Evolutionary conservation across 2,888 invertebrate genomes (phyloP).

Genomic region (Nudaria mundana): DNA sequence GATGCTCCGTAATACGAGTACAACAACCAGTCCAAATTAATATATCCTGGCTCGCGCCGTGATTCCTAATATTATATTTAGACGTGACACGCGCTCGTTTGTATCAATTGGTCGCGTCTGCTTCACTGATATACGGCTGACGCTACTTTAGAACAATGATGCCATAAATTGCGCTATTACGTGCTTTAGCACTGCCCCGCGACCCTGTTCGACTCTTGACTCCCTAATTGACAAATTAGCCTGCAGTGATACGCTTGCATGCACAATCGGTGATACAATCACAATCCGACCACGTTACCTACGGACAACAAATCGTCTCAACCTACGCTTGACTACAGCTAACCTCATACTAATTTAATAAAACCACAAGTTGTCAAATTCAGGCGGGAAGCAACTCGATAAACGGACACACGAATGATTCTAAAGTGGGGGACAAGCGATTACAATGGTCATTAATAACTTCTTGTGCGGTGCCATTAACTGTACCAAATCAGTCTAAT

Average conservation of each 20-base stretch:
- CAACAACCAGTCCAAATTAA: slow-evolving; percentile 76
- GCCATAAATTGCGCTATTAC: slow-evolving; percentile 78
- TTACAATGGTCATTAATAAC: slow-evolving; percentile 72
- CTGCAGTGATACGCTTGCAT: slow-evolving; percentile 62
- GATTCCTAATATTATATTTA: slow-evolving; percentile 82
- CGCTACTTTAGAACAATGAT: slow-evolving; percentile 80
- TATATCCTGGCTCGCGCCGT: slow-evolving; percentile 81
- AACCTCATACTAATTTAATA: slow-evolving; percentile 34
- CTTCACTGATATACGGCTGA: slow-evolving; percentile 76
- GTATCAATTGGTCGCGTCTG: slow-evolving; percentile 80
- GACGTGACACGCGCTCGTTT: slow-evolving; percentile 81
- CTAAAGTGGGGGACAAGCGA: slow-evolving; percentile 57
- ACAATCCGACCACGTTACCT: slow-evolving; percentile 34
- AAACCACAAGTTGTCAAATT: slow-evolving; percentile 44
- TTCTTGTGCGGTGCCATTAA: slow-evolving; percentile 67
- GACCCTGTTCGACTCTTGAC: slow-evolving; percentile 56
- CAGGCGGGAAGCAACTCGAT: slow-evolving; percentile 43
- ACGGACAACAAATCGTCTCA: slow-evolving; percentile 34
- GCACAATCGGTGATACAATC: slow-evolving; percentile 50
- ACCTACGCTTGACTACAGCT: slow-evolving; percentile 28
- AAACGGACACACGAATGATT: slow-evolving; percentile 60
- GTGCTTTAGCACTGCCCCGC: slow-evolving; percentile 61
- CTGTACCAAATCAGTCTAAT: slow-evolving; percentile 69
- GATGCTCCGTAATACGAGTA: slow-evolving; percentile 61
- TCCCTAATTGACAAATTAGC: slow-evolving; percentile 61